These are phyloP conservation scores for Petrocephalus microphthalmus DNA, from an alignment of 2,113 vertebrate species.

Conservation along the genomic window DNA sequence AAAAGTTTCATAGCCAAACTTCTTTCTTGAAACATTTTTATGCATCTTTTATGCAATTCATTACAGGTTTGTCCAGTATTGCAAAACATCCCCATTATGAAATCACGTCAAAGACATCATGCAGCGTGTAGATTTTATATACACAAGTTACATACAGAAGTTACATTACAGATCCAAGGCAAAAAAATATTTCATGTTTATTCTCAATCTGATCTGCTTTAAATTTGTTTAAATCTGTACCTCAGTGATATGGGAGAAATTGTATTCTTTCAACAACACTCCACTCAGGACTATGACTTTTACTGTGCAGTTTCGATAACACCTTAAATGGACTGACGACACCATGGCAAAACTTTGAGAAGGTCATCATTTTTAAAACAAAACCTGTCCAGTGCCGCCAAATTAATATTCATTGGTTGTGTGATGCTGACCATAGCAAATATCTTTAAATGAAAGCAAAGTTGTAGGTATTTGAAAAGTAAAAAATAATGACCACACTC, in stretches of 20 bases:
- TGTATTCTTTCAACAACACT: not conserved
- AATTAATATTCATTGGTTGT: not conserved
- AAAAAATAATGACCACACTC: not conserved
- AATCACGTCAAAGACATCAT: not conserved
- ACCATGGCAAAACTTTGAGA: not conserved
- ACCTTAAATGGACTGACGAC: not conserved
- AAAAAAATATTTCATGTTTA: not conserved
- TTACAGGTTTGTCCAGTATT: not conserved
- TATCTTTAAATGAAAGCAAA: not conserved
- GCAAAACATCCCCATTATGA: not conserved
- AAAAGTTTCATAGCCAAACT: not conserved
- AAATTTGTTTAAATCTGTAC: not conserved
- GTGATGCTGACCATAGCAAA: not conserved
- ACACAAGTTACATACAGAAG: not conserved
- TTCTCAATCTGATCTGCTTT: not conserved
- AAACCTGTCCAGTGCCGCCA: not conserved
- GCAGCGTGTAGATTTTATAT: not conserved
- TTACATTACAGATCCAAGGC: no score
- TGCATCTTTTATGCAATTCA: not conserved
- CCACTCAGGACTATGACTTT: not conserved
- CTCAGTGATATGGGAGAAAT: not conserved
- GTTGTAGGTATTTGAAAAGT: not conserved
- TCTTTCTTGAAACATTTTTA: not conserved
- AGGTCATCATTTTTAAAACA: not conserved
- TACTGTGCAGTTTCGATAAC: not conserved